Evolutionary conservation across 2,888 invertebrate genomes (phyloP).

Genomic region (Ametastegia equiseti): DNA sequence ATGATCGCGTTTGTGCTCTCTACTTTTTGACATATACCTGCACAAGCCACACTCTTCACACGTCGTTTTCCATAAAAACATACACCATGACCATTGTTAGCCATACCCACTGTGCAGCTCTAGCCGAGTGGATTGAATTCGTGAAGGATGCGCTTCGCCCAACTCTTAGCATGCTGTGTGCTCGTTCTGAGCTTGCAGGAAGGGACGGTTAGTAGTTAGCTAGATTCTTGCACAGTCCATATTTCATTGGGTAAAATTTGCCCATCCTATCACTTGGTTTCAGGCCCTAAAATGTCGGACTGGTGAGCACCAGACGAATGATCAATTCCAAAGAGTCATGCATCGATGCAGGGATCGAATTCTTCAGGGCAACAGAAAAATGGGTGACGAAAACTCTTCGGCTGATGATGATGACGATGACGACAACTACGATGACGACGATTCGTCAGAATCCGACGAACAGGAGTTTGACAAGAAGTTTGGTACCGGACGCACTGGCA

Average conservation of each 20-base stretch:
- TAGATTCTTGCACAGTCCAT: not conserved
- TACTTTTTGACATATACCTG: slow-evolving; percentile 33
- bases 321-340: slow-evolving; percentile 79
- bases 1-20: not conserved
- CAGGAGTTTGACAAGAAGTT: slow-evolving; percentile 64
- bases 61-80: not conserved
- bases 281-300: slow-evolving; percentile 80
- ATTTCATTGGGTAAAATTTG: not conserved
- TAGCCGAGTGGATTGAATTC: not conserved
- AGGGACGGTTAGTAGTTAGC: slow-evolving; percentile 35
- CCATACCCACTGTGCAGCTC: not conserved
- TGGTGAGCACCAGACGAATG: slow-evolving; percentile 80
- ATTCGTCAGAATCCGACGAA: slow-evolving; percentile 62
- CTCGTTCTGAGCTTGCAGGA: slow-evolving; percentile 22
- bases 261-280: slow-evolving; percentile 46
- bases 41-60: not conserved
- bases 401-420: slow-evolving; percentile 61
- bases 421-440: slow-evolving; percentile 59
- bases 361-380: slow-evolving; percentile 63
- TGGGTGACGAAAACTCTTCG: slow-evolving; percentile 67
- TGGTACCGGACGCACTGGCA: slow-evolving; percentile 52
- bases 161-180: slow-evolving; percentile 18
- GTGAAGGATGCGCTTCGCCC: slow-evolving; percentile 29
- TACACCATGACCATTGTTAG: not conserved
- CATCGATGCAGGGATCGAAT: slow-evolving; percentile 77